Base-by-base conservation (phyloP, 2,113 vertebrate species). In the Hippocampus abdominalis region DNA sequence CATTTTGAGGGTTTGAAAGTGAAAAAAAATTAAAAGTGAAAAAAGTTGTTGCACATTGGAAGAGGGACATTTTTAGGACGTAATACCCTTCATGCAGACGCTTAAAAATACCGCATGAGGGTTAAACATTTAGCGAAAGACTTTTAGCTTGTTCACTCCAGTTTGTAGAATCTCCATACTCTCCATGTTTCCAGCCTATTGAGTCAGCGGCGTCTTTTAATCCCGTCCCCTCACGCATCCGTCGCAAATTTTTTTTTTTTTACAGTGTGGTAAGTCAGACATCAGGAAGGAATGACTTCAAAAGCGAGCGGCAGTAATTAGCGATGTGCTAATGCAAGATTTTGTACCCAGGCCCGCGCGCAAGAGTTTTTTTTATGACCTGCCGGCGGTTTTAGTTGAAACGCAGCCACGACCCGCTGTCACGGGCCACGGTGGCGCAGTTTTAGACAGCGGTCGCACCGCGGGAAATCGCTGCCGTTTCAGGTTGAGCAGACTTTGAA, bases 381-480 rank as follows among this genome's bases (percentile, higher is more conserved):
- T 71, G 84, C 76, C 11, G 84, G 77, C n/a, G 89, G 87, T 86
- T 87, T 86, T 66, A 86, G 84, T 86, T 90, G 80, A 92, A 91
- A 92, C 89, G 81, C 81, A 69, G 81, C 73, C 81, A 71, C 90
- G 89, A 92, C 81, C 83, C 59, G 0, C 69, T 89, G 90, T 91
- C 92, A 92, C 23, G 39, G 77, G 81, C 89, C 89, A 32, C 29
- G 29, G 29, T 5, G 29, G 29, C 29, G 29, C 29, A 32, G 29
- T 32, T 32, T 32, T 4, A 32, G 29, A 4, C 29, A 5, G 29
- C 29, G 4, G 29, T 4, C 29, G 29, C 29, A 5, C 5, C 29
- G 29, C 29, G 29, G 29, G 29, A 2, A 29, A 2, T 29, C 29
- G 29, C 29, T 29, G 29, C 2, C 29, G 29, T 29, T 29, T 29